These are phyloP conservation scores for Numida meleagris DNA, from an alignment of 2,113 vertebrate genomes.

Conservation along the genomic window DNA sequence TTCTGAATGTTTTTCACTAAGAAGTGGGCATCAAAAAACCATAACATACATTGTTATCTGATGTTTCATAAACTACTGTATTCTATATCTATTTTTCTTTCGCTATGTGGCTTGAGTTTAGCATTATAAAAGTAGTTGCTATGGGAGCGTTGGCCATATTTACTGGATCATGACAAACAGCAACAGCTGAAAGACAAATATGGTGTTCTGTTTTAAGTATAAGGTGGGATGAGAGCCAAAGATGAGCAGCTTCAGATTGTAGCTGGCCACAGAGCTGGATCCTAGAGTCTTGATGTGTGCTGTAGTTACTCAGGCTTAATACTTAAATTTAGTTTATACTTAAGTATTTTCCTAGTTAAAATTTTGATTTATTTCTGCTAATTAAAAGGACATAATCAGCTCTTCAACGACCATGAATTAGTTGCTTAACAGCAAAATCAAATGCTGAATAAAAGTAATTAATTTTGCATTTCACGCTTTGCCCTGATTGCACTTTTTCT, in stretches of 20 bases:
- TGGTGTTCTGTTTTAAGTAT: slow-evolving; percentile 59
- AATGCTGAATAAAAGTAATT: neutral
- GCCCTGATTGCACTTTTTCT: neutral
- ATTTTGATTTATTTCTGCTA: neutral
- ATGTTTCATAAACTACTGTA: neutral
- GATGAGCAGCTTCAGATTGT: slow-evolving; percentile 47
- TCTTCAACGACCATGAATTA: neutral
- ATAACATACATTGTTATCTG: neutral
- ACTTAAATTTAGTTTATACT: slow-evolving; percentile 7
- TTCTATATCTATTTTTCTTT: neutral
- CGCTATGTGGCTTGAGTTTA: neutral
- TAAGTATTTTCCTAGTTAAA: neutral
- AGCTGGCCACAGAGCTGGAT: slow-evolving; percentile 51
- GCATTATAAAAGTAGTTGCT: slow-evolving; percentile 72
- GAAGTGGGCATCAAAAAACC: neutral
- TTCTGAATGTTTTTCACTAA: neutral
- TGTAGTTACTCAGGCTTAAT: neutral
- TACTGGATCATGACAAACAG: slow-evolving; percentile 70
- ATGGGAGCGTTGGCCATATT: slow-evolving; percentile 67
- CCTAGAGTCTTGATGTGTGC: neutral
- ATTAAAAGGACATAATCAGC: neutral
- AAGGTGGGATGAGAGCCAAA: slow-evolving; percentile 70
- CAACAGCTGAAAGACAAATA: slow-evolving; percentile 79
- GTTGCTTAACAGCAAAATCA: neutral
- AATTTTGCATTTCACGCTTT: neutral